Conservation (phyloP, 2,888 invertebrate genomes). For the Catocala sponsa region DNA sequence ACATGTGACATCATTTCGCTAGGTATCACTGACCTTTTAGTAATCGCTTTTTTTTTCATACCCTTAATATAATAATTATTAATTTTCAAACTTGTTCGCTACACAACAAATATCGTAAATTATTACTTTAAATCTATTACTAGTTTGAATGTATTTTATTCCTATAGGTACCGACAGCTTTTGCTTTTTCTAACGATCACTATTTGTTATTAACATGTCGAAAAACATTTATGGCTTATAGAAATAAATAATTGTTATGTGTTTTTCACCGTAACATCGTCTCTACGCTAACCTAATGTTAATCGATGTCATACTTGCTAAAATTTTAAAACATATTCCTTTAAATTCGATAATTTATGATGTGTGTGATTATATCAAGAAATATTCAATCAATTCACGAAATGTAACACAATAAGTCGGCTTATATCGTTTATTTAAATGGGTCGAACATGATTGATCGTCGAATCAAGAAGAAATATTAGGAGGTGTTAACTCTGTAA, state of each 20-base stretch:
- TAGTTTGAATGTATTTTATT: conserved; percentile 9
- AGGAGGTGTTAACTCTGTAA: too few relatives aligned
- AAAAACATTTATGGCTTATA: conserved; percentile 3
- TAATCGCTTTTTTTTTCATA: conserved; percentile 1
- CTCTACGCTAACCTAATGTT: conserved; percentile 9
- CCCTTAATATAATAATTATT: conserved; percentile 15
- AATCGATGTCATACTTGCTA: conserved; percentile 10
- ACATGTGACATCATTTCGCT: not conserved
- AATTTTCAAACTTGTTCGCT: conserved; percentile 1
- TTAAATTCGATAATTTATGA: conserved; percentile 8
- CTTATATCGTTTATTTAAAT: conserved; percentile 1
- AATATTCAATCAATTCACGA: conserved; percentile 19
- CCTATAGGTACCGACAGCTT: conserved; percentile 2
- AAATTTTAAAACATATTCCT: conserved; percentile 1
- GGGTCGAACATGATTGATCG: too few relatives aligned
- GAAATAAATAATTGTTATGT: not conserved
- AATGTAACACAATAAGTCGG: conserved; percentile 25
- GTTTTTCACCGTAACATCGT: conserved; percentile 10
- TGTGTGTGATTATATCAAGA: conserved; percentile 3
- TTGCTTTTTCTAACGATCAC: conserved; percentile 8
- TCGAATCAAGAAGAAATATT: too few relatives aligned
- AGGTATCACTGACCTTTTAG: conserved; percentile 14
- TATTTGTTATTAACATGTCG: conserved; percentile 1
- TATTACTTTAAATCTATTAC: conserved; percentile 6
- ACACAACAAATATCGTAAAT: conserved; percentile 9